Conservation (phyloP, 2,797 vertebrate genomes). For the Dryobates pubescens region DNA sequence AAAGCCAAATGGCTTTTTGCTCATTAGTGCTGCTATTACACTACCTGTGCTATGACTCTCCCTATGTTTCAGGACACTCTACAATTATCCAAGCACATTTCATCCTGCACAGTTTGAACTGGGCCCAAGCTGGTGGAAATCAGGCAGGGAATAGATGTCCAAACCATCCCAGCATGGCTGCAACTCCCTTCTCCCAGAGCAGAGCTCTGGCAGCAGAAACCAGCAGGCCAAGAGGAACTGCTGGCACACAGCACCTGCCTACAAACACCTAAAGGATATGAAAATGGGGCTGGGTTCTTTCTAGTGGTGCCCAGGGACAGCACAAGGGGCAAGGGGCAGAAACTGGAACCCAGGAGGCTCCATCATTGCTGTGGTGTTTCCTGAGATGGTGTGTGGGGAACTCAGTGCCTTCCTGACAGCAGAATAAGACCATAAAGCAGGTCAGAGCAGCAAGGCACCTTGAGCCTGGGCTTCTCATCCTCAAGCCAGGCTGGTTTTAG, state of each 20-base stretch:
- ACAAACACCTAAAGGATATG: no score
- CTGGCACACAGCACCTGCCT: no score
- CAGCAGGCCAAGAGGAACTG: neutral
- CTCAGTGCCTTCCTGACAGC: neutral
- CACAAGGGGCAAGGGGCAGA: no score
- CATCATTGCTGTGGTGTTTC: neutral
- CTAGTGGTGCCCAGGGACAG: no score
- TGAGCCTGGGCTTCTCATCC: fast-evolving
- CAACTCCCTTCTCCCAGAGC: neutral
- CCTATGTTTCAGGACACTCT: neutral
- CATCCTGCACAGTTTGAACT: neutral
- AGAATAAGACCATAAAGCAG: neutral
- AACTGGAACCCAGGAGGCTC: no score
- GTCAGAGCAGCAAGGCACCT: neutral
- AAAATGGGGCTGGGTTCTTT: no score
- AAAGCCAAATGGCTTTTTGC: neutral
- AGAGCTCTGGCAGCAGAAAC: no score
- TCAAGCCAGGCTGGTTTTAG: neutral
- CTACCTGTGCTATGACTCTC: neutral
- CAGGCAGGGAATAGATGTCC: fast-evolving
- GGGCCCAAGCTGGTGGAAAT: neutral
- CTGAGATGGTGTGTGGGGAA: neutral
- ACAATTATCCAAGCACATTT: neutral
- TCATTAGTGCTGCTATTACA: neutral
- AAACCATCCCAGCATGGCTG: fast-evolving